Base-by-base conservation (phyloP, 1,140 invertebrate species). In the Diabrotica virgifera region DNA sequence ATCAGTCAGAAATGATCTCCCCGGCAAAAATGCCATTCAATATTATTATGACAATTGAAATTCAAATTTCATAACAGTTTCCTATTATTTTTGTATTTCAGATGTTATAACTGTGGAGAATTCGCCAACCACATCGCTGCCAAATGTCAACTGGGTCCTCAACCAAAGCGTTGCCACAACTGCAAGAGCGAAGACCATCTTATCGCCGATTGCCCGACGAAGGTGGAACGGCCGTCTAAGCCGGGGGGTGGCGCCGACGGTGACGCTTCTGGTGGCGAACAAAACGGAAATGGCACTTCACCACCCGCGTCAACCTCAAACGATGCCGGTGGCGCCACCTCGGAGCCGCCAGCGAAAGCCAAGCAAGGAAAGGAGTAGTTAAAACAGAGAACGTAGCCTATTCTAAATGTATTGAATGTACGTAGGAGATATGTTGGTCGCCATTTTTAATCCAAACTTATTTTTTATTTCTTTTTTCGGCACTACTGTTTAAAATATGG, bases 101-200 rank as follows among this genome's bases (percentile, higher is more conserved):
- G 93, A 74, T 95, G 92, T 80, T 95, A 94, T 79, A 95, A 95
- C 77, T 95, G 93, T 76, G 93, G 93, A 6, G 92, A 94, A 78
- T 93, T 94, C 77, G 89, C 91, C 36, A 94, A 94, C 80, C 93
- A 95, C 79, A 90, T 95, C 75, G 93, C 93, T 24, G 89, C 91
- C 52, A 93, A 94, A 78, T 95, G 93, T 78, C 86, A 85, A 63
- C 82, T 91, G 76, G 92, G 90, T 11, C 92, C 93, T 62, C 88
- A 93, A 81, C 92, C 93, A 72, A 95, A 95, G 81, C 84, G 91
- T 72, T 95, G 93, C 79, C 92, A 95, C 79, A 86, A 89, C 76
- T 95, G 93, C 79, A 93, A 93, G 78, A 88, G 89, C 62, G 87
- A 89, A 70, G 90, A 90, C 67, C 93, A 95, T 80, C 84, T 95